Conservation (phyloP, 2,888 invertebrate species). For the Tetanocera ferruginea region DNA sequence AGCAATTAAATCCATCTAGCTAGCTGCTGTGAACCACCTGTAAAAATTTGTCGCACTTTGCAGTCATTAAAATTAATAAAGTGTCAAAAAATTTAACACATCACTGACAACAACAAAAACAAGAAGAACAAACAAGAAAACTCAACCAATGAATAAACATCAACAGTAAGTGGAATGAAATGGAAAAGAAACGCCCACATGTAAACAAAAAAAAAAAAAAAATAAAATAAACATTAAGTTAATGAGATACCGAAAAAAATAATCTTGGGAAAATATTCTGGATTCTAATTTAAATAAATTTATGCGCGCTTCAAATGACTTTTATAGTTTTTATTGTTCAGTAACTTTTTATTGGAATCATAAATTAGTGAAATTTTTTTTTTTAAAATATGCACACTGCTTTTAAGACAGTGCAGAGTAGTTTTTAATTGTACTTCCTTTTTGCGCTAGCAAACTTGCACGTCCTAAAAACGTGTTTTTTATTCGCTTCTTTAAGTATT, state of each 20-base stretch:
- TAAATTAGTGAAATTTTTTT: too few relatives aligned
- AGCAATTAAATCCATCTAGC: conserved; percentile 14
- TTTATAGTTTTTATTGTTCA: too few relatives aligned
- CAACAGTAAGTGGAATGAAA: conserved; percentile 17
- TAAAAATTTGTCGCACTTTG: conserved; percentile 27
- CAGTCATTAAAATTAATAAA: conserved; percentile 35
- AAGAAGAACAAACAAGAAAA: conserved; percentile 45
- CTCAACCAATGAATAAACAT: conserved; percentile 46
- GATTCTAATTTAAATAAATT: too few relatives aligned
- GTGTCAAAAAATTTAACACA: conserved; percentile 27
- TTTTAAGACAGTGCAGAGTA: too few relatives aligned
- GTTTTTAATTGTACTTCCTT: too few relatives aligned
- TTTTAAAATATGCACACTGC: too few relatives aligned
- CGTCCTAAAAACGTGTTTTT: too few relatives aligned
- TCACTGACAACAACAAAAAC: conserved; percentile 43
- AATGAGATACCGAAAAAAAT: neutral
- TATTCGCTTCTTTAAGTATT: too few relatives aligned
- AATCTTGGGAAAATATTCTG: too few relatives aligned
- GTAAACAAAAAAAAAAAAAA: neutral
- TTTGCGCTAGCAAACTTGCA: too few relatives aligned
- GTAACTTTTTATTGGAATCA: too few relatives aligned
- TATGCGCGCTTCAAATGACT: too few relatives aligned
- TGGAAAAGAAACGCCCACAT: conserved; percentile 27
- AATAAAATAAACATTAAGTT: conserved; percentile 4
- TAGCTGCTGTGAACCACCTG: conserved; percentile 12